Evolutionary conservation across 2,113 vertebrate species (phyloP).

Genomic region (Rhea americana): DNA sequence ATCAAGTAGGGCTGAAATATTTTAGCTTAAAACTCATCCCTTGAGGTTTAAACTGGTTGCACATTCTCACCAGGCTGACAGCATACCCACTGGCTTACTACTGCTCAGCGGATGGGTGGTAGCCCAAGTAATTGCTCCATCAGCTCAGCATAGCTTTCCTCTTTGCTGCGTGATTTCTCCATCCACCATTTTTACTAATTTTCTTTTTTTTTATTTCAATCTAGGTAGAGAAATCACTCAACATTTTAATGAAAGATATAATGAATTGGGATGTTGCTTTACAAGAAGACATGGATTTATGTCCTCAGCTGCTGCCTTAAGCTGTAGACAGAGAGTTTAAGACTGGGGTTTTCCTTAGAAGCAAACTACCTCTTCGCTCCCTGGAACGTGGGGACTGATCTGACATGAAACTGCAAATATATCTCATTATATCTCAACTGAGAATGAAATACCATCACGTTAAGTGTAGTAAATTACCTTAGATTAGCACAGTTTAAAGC

Average conservation of each 20-base stretch:
- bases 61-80: neutral
- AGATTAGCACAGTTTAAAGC: neutral
- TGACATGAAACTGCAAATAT: fast-evolving
- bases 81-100: neutral
- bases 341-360: neutral
- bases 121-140: neutral
- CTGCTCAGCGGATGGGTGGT: fast-evolving
- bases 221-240: neutral
- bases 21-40: neutral
- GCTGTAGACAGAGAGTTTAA: neutral
- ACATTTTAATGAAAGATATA: neutral
- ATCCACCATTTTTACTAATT: neutral
- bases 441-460: neutral
- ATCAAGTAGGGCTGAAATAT: neutral
- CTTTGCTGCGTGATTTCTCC: neutral
- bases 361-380: neutral
- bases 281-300: neutral
- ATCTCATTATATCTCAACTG: neutral
- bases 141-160: neutral
- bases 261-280: neutral
- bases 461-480: neutral
- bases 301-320: neutral
- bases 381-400: neutral
- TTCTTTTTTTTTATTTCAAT: no score
- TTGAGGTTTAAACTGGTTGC: neutral